Conservation (phyloP, 2,888 invertebrate genomes). For the Pristionchus japonicus region DNA sequence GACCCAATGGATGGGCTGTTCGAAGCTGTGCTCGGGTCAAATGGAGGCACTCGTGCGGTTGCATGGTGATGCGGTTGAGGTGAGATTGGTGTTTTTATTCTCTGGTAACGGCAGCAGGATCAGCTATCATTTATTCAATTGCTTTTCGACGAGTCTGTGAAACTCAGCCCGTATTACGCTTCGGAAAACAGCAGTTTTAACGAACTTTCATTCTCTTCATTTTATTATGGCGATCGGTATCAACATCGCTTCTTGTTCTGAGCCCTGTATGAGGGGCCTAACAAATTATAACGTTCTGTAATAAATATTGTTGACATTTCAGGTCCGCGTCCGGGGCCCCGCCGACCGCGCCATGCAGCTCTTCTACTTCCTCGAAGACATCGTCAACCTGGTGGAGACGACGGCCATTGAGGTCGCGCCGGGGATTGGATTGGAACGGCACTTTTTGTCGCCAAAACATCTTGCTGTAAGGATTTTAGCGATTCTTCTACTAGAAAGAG, state of each 20-base stretch:
- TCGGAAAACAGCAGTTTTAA: too few species aligned
- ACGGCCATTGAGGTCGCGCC: constrained; percentile 82
- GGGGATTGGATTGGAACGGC: constrained; percentile 82
- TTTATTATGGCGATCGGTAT: too few species aligned
- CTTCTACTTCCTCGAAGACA: constrained; percentile 83
- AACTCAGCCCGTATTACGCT: too few species aligned
- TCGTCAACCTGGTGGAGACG: constrained; percentile 77
- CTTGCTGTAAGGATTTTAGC: constrained; percentile 53
- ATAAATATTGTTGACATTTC: too few species aligned
- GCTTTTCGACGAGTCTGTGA: too few species aligned
- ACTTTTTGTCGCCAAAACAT: constrained; percentile 80
- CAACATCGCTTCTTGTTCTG: too few species aligned
- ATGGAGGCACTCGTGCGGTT: constrained; percentile 82
- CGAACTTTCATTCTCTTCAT: too few species aligned
- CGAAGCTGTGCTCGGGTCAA: constrained; percentile 82
- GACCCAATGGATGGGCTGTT: constrained; percentile 81
- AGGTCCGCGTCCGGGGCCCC: constrained; percentile 77
- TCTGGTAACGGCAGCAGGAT: background rate
- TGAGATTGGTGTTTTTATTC: background rate
- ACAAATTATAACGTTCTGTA: too few species aligned
- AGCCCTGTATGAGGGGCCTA: too few species aligned
- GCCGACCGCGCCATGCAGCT: constrained; percentile 69
- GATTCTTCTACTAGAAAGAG: too few species aligned
- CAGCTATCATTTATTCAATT: background rate
- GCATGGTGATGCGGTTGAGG: constrained; percentile 64